phyloP scores from a whole-genome alignment of 2,888 invertebrate species.

The Drosophila differens region DNA sequence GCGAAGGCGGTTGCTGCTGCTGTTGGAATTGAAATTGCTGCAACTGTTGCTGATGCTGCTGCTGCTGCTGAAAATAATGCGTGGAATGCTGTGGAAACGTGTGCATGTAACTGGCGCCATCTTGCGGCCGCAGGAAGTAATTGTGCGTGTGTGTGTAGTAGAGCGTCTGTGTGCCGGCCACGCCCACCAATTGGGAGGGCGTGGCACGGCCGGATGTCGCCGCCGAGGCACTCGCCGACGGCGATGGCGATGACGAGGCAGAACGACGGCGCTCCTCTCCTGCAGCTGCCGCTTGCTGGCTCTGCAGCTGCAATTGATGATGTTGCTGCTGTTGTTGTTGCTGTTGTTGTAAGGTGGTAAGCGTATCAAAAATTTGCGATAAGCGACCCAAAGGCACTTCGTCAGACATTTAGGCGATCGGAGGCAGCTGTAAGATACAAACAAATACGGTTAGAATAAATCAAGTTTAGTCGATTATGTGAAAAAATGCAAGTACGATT shows the following conservation, averaged over 20 bases:
- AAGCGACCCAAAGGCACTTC: conserved; percentile 90
- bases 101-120: conserved; percentile 77
- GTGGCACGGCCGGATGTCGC: conserved; percentile 77
- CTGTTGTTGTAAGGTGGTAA: conserved; percentile 90
- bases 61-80: conserved; percentile 58
- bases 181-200: conserved; percentile 64
- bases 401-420: conserved; percentile 87
- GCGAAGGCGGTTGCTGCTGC: conserved; percentile 64
- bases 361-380: conserved; percentile 93
- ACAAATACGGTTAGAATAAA: neutral
- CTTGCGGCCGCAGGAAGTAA: conserved; percentile 78
- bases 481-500: neutral
- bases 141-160: conserved; percentile 72
- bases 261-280: conserved; percentile 67
- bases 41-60: conserved; percentile 56
- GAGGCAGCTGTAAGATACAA: conserved; percentile 32
- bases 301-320: conserved; percentile 88
- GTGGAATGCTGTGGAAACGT: conserved; percentile 82
- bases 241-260: conserved; percentile 73
- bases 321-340: conserved; percentile 88
- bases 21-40: conserved; percentile 48
- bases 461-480: neutral
- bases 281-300: conserved; percentile 85
- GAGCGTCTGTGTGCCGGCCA: conserved; percentile 60
- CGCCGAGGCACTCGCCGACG: conserved; percentile 64